A percentile compares a stretch with the other conserved stretches of the same genome.
phyloP scores from a whole-genome alignment of 1,140 invertebrate species.

The Magallana angulata region DNA sequence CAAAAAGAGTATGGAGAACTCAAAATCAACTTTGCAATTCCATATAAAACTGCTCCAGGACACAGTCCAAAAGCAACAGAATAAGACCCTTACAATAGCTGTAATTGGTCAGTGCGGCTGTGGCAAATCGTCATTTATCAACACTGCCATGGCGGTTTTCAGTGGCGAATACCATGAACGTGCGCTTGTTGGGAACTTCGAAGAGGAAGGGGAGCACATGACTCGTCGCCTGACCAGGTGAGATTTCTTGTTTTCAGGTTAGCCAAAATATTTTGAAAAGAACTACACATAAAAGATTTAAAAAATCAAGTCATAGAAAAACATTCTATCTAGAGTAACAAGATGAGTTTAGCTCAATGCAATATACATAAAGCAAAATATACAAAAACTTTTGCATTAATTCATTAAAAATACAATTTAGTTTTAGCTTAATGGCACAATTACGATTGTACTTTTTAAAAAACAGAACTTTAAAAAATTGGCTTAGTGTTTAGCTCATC shows the following conservation, averaged over 20 bases:
- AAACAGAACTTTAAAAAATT: no score
- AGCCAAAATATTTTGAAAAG: no score
- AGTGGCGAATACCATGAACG: slow-evolving; percentile 14
- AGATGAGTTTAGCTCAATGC: no score
- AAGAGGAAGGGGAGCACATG: not conserved
- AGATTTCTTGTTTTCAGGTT: not conserved
- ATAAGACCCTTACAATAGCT: not conserved
- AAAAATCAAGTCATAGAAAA: no score
- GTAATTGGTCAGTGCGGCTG: not conserved
- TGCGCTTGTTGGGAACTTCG: slow-evolving; percentile 18
- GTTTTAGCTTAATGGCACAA: no score
- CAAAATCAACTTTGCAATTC: not conserved
- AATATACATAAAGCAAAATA: no score
- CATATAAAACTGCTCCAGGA: not conserved
- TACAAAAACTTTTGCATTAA: no score
- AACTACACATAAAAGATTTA: no score
- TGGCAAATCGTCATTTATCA: slow-evolving; percentile 2
- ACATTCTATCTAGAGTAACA: no score
- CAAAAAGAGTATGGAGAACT: not conserved
- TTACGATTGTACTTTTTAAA: no score
- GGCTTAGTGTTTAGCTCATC: no score
- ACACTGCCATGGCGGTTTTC: not conserved
- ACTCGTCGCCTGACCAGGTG: not conserved
- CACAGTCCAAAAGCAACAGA: not conserved
- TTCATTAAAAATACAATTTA: no score